A percentile compares a stretch with the other conserved stretches of the same genome.
Conservation (phyloP, 2,113 vertebrate species). For the Chrysochloris asiatica region DNA sequence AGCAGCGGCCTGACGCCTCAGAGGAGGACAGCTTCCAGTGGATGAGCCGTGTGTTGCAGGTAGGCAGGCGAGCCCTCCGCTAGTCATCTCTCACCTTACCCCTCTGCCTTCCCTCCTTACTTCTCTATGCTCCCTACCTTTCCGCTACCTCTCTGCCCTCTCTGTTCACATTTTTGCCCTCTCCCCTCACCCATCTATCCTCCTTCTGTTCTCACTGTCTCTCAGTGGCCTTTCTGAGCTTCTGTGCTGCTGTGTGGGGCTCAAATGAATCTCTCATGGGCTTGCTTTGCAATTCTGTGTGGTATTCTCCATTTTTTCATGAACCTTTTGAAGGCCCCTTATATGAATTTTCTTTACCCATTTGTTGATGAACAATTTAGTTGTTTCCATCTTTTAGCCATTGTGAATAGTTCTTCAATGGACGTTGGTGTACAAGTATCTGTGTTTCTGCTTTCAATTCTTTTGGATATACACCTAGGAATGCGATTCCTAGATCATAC, state of each 20-base stretch:
- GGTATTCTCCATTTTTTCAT: background rate
- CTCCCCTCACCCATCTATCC: background rate
- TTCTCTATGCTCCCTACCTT: background rate
- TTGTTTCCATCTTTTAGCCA: background rate
- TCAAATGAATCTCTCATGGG: background rate
- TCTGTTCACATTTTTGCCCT: too few species aligned
- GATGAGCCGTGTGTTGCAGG: slow-evolving; percentile 98
- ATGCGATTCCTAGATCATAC: background rate
- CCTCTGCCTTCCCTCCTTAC: background rate
- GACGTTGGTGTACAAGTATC: background rate
- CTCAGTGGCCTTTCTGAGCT: background rate
- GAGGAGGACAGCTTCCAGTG: slow-evolving; percentile 99
- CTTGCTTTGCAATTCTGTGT: background rate
- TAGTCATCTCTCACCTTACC: background rate
- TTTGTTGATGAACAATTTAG: background rate
- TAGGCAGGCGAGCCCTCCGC: slow-evolving; percentile 60
- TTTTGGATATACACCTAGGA: background rate
- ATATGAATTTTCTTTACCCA: too few species aligned
- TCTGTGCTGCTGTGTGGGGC: background rate
- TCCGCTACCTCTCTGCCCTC: too few species aligned
- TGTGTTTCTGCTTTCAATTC: background rate
- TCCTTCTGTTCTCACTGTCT: background rate
- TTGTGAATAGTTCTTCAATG: background rate
- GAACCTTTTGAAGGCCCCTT: background rate
- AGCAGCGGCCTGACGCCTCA: slow-evolving; percentile 95